A percentile compares a stretch with the other conserved stretches of the same genome.
phyloP scores from a whole-genome alignment of 2,113 vertebrate genomes.

The Clarias batrachus region DNA sequence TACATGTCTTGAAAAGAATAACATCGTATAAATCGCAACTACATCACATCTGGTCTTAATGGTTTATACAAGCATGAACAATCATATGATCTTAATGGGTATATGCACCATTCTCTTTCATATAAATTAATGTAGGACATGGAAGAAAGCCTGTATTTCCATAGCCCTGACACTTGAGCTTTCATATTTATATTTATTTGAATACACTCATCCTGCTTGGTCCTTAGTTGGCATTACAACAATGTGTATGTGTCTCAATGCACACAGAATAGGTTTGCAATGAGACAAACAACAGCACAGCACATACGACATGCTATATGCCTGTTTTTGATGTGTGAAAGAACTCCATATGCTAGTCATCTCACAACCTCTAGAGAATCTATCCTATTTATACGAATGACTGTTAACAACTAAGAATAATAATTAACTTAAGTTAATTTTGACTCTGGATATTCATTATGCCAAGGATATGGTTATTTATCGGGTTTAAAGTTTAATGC shows the following conservation, averaged over 20 bases:
- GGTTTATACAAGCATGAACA: too few species aligned
- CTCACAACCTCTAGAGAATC: neutral
- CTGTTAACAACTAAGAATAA: neutral
- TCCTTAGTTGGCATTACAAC: neutral
- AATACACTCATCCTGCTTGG: neutral
- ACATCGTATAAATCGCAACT: too few species aligned
- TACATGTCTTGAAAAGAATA: too few species aligned
- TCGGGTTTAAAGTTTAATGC: neutral
- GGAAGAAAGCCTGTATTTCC: conserved; percentile 28
- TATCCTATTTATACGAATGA: neutral
- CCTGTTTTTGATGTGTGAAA: neutral
- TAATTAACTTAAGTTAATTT: neutral
- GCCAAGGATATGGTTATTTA: neutral
- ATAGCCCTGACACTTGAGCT: conserved; percentile 17
- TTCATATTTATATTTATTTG: neutral
- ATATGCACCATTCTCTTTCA: neutral
- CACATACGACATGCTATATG: neutral
- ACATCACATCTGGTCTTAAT: too few species aligned
- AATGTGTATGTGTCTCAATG: neutral
- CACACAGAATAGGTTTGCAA: neutral
- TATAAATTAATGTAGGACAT: conserved; percentile 29
- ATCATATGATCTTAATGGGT: neutral
- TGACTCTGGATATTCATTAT: neutral
- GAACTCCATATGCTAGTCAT: neutral
- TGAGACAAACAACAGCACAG: neutral